Percentiles rank a stretch among this genome's conserved stretches.
Conservation (phyloP, 2,113 vertebrate genomes). For the Oreochromis aureus region DNA sequence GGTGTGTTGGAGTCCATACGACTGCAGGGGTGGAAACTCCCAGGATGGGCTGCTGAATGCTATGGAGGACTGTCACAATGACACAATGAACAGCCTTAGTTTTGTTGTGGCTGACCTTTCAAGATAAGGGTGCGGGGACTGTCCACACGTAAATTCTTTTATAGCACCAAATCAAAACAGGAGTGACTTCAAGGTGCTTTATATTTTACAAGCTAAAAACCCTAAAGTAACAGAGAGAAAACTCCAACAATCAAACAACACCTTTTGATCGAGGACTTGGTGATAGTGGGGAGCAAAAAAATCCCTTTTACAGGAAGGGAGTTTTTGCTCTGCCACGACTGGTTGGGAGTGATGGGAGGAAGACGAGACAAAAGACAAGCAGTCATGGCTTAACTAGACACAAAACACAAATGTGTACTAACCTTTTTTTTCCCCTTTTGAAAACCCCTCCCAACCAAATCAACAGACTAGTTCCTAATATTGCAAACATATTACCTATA, state of each 20-base stretch:
- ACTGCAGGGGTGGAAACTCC: not conserved
- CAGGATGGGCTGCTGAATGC: not conserved
- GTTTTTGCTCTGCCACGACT: not conserved
- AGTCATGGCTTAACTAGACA: not conserved
- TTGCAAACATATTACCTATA: not conserved
- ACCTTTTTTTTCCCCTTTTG: not conserved
- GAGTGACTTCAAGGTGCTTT: not conserved
- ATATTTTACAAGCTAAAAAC: not conserved
- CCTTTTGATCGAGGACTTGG: not conserved
- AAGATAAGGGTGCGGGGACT: not conserved
- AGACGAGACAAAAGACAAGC: not conserved
- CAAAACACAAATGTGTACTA: not conserved
- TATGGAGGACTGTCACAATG: not conserved
- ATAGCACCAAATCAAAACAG: not conserved
- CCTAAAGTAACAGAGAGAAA: not conserved
- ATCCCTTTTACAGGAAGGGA: not conserved
- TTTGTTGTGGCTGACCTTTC: not conserved
- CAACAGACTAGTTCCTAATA: not conserved
- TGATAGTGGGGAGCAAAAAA: not conserved
- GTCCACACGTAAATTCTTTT: not conserved
- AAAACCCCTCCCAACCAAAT: not conserved
- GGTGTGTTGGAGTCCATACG: not conserved
- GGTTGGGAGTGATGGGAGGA: not conserved
- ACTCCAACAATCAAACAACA: not conserved
- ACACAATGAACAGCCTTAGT: not conserved